These are phyloP conservation scores for Diuraphis noxia DNA, from an alignment of 1,140 invertebrate species.

Conservation along the genomic window DNA sequence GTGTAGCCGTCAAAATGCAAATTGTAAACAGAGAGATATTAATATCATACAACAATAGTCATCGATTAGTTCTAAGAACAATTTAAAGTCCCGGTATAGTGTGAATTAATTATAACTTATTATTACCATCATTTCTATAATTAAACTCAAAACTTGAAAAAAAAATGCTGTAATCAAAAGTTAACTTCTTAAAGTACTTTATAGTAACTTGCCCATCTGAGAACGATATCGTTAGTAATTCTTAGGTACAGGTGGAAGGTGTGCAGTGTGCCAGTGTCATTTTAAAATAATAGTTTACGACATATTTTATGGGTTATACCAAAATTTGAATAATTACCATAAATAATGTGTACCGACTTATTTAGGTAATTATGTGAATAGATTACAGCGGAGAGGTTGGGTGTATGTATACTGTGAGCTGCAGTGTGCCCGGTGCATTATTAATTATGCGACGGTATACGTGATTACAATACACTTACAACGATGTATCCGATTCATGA, in stretches of 20 bases:
- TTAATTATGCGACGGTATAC: background rate
- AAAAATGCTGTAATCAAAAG: background rate
- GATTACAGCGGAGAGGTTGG: background rate
- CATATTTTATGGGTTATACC: background rate
- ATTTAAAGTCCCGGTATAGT: background rate
- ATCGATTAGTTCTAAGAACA: background rate
- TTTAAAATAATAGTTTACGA: background rate
- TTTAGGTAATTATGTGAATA: constrained; percentile 10
- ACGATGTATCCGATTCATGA: background rate
- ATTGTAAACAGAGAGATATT: background rate
- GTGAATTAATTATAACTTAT: background rate
- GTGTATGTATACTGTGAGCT: background rate
- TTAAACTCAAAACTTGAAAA: background rate
- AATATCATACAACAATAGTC: background rate
- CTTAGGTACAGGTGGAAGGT: background rate
- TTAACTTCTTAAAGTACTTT: background rate
- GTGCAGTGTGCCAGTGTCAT: background rate
- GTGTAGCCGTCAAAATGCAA: background rate
- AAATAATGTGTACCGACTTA: background rate
- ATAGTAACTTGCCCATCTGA: background rate
- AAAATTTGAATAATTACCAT: constrained; percentile 1
- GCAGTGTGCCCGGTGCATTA: background rate
- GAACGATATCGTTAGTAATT: background rate
- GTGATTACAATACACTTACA: constrained; percentile 1
- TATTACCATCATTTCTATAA: background rate